A percentile compares a stretch with the other conserved stretches of the same genome.
phyloP scores from a whole-genome alignment of 2,888 invertebrate species.

The Ophion ventricosus region DNA sequence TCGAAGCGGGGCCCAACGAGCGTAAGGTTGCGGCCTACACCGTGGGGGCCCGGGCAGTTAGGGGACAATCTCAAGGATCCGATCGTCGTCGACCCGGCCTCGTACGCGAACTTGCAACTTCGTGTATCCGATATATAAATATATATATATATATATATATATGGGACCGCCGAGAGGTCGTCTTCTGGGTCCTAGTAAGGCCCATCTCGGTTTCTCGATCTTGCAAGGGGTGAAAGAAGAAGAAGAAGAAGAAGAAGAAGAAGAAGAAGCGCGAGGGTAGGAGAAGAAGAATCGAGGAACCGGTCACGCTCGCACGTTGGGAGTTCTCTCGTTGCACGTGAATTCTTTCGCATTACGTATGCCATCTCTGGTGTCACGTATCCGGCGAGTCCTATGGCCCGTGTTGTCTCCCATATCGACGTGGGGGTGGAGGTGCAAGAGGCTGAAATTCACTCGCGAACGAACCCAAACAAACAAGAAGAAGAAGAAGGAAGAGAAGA shows the following conservation, averaged over 20 bases:
- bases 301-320: conserved; percentile 77
- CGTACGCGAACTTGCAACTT: conserved; percentile 42
- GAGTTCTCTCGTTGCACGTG: conserved; percentile 45
- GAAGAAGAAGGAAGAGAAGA: too few relatives aligned
- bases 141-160: not conserved
- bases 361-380: conserved; percentile 66
- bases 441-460: not conserved
- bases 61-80: conserved; percentile 59
- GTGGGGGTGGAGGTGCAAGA: not conserved
- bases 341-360: conserved; percentile 62
- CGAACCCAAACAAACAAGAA: not conserved
- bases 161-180: conserved; percentile 51
- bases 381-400: conserved; percentile 5
- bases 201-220: conserved; percentile 60
- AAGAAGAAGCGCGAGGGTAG: not conserved
- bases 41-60: conserved; percentile 38
- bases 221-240: conserved; percentile 8
- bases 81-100: conserved; percentile 56
- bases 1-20: conserved; percentile 7
- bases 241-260: not conserved
- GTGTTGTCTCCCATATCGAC: not conserved
- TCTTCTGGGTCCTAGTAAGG: conserved; percentile 34
- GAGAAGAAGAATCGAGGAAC: conserved; percentile 71
- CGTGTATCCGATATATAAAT: conserved; percentile 5
- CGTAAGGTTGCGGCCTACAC: conserved; percentile 44